phyloP scores from a whole-genome alignment of 2,888 invertebrate genomes.

The Aleiodes leptofemur region DNA sequence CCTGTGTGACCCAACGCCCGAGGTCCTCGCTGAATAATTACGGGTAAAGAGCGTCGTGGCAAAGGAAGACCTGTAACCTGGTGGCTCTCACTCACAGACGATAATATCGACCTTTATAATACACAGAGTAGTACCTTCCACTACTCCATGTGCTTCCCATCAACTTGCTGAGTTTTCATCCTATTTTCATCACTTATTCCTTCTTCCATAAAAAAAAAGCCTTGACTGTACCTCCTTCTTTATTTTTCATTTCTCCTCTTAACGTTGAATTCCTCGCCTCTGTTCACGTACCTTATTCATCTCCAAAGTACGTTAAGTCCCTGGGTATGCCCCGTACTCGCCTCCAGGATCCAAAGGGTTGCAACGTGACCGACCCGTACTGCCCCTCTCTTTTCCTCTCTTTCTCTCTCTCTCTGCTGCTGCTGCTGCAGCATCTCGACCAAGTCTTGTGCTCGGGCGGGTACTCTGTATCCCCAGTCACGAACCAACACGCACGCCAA shows the following conservation, averaged over 20 bases:
- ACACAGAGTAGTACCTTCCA: slow-evolving; percentile 42
- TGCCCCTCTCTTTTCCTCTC: slow-evolving; percentile 9
- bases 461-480: slow-evolving; percentile 59
- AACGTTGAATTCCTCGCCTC: slow-evolving; percentile 42
- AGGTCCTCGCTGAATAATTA: slow-evolving; percentile 73
- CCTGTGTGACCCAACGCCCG: slow-evolving; percentile 62
- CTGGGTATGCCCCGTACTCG: slow-evolving; percentile 39
- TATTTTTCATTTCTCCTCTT: slow-evolving; percentile 36
- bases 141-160: slow-evolving; percentile 39
- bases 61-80: slow-evolving; percentile 71
- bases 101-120: slow-evolving; percentile 69
- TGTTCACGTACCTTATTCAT: slow-evolving; percentile 41
- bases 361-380: slow-evolving; percentile 54
- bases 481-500: slow-evolving; percentile 68
- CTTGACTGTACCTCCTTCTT: not conserved
- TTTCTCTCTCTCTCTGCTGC: too few species aligned
- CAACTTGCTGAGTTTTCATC: not conserved
- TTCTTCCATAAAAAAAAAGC: not conserved
- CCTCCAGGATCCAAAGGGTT: slow-evolving; percentile 58
- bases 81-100: slow-evolving; percentile 66
- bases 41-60: slow-evolving; percentile 65
- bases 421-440: slow-evolving; percentile 10
- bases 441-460: slow-evolving; percentile 5
- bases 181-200: not conserved
- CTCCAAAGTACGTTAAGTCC: slow-evolving; percentile 35